Conservation (phyloP, 1,140 invertebrate genomes). For the fruit fly (Drosophila melanogaster) region Release_6_plus_ISO1_MT NT_037436.4:2395501-2396000, state of each 20-base stretch:
- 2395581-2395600: slow-evolving; percentile 58
- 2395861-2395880: slow-evolving; percentile 39
- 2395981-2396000: slow-evolving; percentile 58
- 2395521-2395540: slow-evolving; percentile 22
- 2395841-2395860: slow-evolving; percentile 57
- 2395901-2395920: slow-evolving; percentile 28
- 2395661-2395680: slow-evolving; percentile 48
- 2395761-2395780: slow-evolving; percentile 65
- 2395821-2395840: slow-evolving; percentile 51
- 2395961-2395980: slow-evolving; percentile 22
- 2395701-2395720: slow-evolving; percentile 82
- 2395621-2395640: slow-evolving; percentile 29
- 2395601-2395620: slow-evolving; percentile 32
- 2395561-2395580: slow-evolving; percentile 29
- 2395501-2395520: slow-evolving; percentile 67
- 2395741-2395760: slow-evolving; percentile 73
- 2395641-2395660: slow-evolving; percentile 62
- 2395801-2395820: neutral
- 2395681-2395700: slow-evolving; percentile 55
- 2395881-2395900: slow-evolving; percentile 25
- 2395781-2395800: slow-evolving; percentile 6
- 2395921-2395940: slow-evolving; percentile 32
- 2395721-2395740: slow-evolving; percentile 81
- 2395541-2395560: slow-evolving; percentile 52
- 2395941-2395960: slow-evolving; percentile 47